A percentile compares a stretch with the other conserved stretches of the same genome.
These are phyloP conservation scores for Seriola aureovittata DNA, from an alignment of 2,113 vertebrate genomes.

Conservation along the genomic window DNA sequence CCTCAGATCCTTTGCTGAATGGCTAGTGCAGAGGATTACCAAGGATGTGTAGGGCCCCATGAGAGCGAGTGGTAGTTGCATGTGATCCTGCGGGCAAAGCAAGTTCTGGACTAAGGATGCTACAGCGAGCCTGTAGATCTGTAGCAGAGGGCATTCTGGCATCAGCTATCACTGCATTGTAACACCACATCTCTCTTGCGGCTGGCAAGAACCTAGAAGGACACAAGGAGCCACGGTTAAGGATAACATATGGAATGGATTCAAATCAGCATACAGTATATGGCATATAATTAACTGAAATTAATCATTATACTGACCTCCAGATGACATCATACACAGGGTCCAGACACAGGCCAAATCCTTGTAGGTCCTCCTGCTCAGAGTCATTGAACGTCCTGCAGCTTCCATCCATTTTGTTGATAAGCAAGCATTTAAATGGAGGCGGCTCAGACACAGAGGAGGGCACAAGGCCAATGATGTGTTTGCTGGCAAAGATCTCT, in stretches of 20 bases:
- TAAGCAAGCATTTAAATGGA: conserved; percentile 98
- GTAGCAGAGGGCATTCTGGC: conserved; percentile 92
- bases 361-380: conserved; percentile 98
- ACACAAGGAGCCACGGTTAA: neutral
- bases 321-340: conserved; percentile 99
- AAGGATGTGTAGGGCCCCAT: conserved; percentile 96
- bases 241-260: neutral
- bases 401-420: conserved; percentile 99
- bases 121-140: conserved; percentile 93
- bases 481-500: conserved; percentile 98
- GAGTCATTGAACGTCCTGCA: conserved; percentile 99
- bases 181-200: conserved; percentile 95
- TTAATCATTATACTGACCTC: conserved; percentile 86
- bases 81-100: conserved; percentile 94
- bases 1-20: conserved; percentile 11
- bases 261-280: neutral
- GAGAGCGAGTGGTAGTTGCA: conserved; percentile 95
- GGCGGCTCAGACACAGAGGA: conserved; percentile 95
- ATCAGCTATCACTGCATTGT: conserved; percentile 97
- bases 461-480: conserved; percentile 98
- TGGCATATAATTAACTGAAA: neutral
- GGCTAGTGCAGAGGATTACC: conserved; percentile 80
- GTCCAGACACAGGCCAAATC: conserved; percentile 97
- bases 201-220: conserved; percentile 90
- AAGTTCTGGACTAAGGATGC: conserved; percentile 96